Percentiles rank a stretch among this genome's conserved stretches.
These are phyloP conservation scores for Drosophila putrida DNA, from an alignment of 2,888 invertebrate species.

Conservation along the genomic window DNA sequence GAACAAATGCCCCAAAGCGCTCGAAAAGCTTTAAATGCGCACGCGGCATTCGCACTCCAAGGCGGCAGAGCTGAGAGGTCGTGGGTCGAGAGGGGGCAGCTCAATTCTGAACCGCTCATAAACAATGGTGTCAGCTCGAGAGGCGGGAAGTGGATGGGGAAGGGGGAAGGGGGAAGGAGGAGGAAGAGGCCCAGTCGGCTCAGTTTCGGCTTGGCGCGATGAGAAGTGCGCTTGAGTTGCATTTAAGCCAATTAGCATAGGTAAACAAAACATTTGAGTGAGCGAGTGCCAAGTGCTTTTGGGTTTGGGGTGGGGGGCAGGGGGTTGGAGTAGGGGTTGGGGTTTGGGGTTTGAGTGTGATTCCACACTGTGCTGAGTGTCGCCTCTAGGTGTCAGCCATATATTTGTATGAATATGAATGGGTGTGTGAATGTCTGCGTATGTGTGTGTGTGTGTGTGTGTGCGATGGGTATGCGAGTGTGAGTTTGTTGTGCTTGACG, in stretches of 20 bases:
- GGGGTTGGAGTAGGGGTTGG: constrained; percentile 8
- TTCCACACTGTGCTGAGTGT: constrained; percentile 21
- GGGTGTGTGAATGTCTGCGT: constrained; percentile 12
- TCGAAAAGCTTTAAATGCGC: constrained; percentile 78
- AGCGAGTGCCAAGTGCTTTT: constrained; percentile 72
- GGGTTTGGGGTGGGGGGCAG: constrained; percentile 42
- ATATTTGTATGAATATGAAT: constrained; percentile 66
- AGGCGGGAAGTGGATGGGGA: not conserved
- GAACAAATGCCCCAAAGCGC: constrained; percentile 82
- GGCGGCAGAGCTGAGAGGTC: not conserved
- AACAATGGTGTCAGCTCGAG: constrained; percentile 61
- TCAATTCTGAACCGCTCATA: constrained; percentile 72
- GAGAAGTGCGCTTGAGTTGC: constrained; percentile 81
- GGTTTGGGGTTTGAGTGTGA: no score
- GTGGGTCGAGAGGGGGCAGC: constrained; percentile 44
- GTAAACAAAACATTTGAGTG: constrained; percentile 82
- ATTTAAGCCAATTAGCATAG: constrained; percentile 83
- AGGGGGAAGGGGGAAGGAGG: no score
- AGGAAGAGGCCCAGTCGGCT: constrained; percentile 20
- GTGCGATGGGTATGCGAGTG: constrained; percentile 6
- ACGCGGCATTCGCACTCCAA: constrained; percentile 54
- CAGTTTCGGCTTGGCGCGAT: constrained; percentile 69
- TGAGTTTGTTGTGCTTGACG: constrained; percentile 53
- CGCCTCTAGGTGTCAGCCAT: constrained; percentile 66
- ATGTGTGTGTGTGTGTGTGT: constrained; percentile 3